These are phyloP conservation scores for Sclerodermus sp. DNA, from an alignment of 2,888 invertebrate species.

Conservation along the genomic window DNA sequence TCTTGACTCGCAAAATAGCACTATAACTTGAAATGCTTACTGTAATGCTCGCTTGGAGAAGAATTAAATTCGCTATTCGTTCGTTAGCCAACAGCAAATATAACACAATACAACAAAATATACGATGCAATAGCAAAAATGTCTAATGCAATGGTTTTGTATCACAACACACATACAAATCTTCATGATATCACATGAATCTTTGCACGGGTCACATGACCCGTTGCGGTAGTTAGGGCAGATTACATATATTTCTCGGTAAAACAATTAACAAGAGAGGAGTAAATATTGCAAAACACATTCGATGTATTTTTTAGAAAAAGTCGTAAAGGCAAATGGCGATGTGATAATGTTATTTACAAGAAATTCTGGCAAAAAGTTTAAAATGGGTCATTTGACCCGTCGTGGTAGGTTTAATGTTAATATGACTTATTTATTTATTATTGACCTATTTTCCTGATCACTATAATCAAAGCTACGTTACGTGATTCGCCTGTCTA, in stretches of 20 bases:
- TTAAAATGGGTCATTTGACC: constrained; percentile 1
- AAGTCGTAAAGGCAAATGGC: constrained; percentile 3
- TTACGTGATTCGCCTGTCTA: no score
- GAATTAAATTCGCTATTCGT: background rate
- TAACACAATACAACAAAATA: background rate
- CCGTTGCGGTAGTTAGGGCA: background rate
- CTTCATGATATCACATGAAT: background rate
- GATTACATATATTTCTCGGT: constrained; percentile 1
- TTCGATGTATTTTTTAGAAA: constrained; percentile 2
- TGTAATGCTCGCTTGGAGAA: background rate
- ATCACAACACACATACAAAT: no score
- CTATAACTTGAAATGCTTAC: background rate
- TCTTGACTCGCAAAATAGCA: background rate
- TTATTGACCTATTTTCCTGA: no score
- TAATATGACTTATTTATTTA: background rate
- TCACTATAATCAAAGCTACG: no score
- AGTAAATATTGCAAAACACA: constrained; percentile 1
- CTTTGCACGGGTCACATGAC: background rate
- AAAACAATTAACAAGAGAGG: constrained; percentile 8
- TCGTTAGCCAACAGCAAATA: background rate
- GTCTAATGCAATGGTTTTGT: background rate
- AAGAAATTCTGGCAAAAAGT: constrained; percentile 3
- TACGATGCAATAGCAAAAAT: background rate
- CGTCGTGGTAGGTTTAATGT: constrained; percentile 1
- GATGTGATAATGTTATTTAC: background rate